A percentile compares a stretch with the other conserved stretches of the same genome.
phyloP scores from a whole-genome alignment of 2,888 invertebrate genomes.

The Drosophila kambysellisi region DNA sequence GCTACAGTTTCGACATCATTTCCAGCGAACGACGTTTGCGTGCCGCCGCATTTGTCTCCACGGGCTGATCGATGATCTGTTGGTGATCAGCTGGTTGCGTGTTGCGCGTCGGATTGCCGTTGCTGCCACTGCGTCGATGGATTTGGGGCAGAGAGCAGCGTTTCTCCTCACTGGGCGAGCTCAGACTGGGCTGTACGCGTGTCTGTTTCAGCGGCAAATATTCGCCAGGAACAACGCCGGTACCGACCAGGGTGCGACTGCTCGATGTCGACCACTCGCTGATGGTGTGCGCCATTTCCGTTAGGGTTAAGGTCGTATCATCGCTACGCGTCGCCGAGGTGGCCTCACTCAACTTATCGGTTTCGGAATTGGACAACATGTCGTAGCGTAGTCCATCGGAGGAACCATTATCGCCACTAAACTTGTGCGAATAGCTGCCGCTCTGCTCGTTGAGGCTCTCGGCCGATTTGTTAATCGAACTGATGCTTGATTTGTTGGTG shows the following conservation, averaged over 20 bases:
- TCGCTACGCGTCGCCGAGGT: constrained; percentile 92
- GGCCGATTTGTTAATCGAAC: constrained; percentile 87
- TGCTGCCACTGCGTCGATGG: constrained; percentile 80
- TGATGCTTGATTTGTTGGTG: constrained; percentile 87
- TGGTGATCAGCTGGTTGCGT: constrained; percentile 30
- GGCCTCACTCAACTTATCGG: constrained; percentile 87
- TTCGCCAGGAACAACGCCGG: constrained; percentile 85
- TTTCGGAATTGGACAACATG: constrained; percentile 88
- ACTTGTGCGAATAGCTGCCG: constrained; percentile 84
- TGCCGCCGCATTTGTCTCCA: constrained; percentile 76
- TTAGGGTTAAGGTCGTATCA: constrained; percentile 90
- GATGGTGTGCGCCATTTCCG: constrained; percentile 91
- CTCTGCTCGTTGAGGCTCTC: constrained; percentile 85
- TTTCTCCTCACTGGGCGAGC: constrained; percentile 79
- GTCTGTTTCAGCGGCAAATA: constrained; percentile 84
- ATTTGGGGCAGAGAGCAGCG: constrained; percentile 80
- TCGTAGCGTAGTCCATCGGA: constrained; percentile 86
- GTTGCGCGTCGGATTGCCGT: constrained; percentile 70
- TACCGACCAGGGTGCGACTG: constrained; percentile 90
- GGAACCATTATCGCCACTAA: constrained; percentile 84
- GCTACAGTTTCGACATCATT: constrained; percentile 87
- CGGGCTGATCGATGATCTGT: constrained; percentile 49
- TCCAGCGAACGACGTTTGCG: constrained; percentile 86
- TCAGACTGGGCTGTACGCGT: constrained; percentile 69
- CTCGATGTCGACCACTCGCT: constrained; percentile 94